Evolutionary conservation across 2,113 vertebrate genomes (phyloP), one percentile per base, ranked within the genome.

Genomic region (Haliaeetus leucogaster): DNA sequence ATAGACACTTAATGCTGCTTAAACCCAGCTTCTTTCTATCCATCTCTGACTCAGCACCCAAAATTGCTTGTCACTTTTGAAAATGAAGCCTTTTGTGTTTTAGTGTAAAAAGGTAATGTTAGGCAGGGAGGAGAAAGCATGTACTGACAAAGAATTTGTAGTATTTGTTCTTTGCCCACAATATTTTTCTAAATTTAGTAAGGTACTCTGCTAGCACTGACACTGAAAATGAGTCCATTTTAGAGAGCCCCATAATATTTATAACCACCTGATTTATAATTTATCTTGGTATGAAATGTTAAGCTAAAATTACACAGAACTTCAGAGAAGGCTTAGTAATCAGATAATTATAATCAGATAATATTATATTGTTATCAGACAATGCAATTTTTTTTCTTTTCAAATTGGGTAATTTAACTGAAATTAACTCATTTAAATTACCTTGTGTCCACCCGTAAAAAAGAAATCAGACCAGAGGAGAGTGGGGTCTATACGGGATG

Each of bases 161-260:
- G 52, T 89, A 50, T 94, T 89, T 86, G 50, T 87, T 96, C 80
- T 95, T 91, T 96, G 89, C 76, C 63, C 25, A 43, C 52, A 40
- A 8, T 1, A 14, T 93, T 82, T 87, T 96, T 95, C 93, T 93
- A 82, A 84, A 89, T 89, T 94, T 90, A 71, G 63, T 73, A 73
- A 81, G 55, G n/a, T 83, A n/a, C 0, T 3, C 40, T 59, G 45
- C 58, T 90, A 53, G 26, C 47, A 65, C 7, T 85, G 56, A 55
- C 34, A n/a, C 25, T 70, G 71, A 92, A 92, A 72, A 86, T 93
- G 43, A 73, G 55, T 92, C 71, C 90, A 11, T 93, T 89, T 93
- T 92, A 77, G 42, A 79, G 26, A 82, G 11, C 20, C 36, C 34
- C 16, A 13, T 53, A 79, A 32, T 72, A 68, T 90, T 93, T 38